Base-by-base conservation (phyloP, 2,888 invertebrate species). In the Boloria selene region DNA sequence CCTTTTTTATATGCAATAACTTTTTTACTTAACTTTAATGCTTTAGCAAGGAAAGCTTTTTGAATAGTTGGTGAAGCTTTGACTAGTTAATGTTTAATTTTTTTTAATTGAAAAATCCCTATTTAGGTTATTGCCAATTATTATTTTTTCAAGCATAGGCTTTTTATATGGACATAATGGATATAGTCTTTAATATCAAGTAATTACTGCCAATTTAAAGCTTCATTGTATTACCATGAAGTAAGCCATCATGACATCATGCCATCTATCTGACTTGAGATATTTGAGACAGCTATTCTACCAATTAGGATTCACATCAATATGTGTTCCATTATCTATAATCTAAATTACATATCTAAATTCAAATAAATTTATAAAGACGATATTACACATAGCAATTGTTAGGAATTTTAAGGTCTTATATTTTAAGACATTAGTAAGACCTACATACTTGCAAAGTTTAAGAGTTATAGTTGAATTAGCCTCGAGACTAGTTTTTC, bases 201-300 rank as follows among this genome's bases (percentile, higher is more conserved):
- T 38, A 38, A 38, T 38, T 38, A 38, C 10, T 38, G 31, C 31
- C 31, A 38, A 38, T 38, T 38, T 7, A 47, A 47, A n/a, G n/a
- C 6, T 16, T 16, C 31, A 17, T 59, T 49, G 26, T 47, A 31
- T 49, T n/a, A 59, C 4, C n/a, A 50, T 38, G 31, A 59, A 59
- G 14, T 38, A 38, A n/a, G 17, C 49, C 38, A 50, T 17, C 13
- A 26, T 59, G 49, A 49, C 59, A 59, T 59, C 59, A 59, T 13
- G 31, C n/a, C 17, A 50, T 50, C 47, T 49, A 49, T 49, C 31
- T 59, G 59, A 49, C 50, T 59, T 59, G 59, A 16, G 5, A 59
- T 50, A 59, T 59, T 59, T 59, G 59, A 59, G 50, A 59, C 50
- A 59, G 47, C 10, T 49, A 59, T 59, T 59, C 49, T 16, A 18